Base-by-base conservation (phyloP, 2,113 vertebrate species). In the Hepsetus odoe region DNA sequence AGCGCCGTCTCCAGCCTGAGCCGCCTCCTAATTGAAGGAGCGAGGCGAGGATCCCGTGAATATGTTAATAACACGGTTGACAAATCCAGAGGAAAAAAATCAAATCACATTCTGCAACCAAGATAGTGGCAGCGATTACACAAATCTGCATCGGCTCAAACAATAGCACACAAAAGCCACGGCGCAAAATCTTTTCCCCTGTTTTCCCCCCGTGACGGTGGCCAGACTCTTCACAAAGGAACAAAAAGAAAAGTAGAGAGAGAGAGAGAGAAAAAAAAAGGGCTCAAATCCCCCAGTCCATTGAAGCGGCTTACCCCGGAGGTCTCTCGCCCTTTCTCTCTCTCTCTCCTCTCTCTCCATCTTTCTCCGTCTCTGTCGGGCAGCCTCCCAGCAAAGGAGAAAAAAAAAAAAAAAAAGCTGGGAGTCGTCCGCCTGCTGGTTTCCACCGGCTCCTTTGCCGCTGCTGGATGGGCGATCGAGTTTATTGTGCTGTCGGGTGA, bases 251-350 rank as follows among this genome's bases (percentile, higher is more conserved):
- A 81, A 82, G 77, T 79, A 68, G 53, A 64, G 49, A 64, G 64
- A 72, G 49, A 59, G 9, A 59, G 46, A 66, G 38, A 66, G 18
- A n/a, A 51, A 59, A 68, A 80, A 53, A 58, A 75, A 69, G 62
- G 75, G 64, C 53, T 80, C 74, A 80, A 74, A 83, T 82, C 91
- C 92, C 32, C 92, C 90, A 89, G 88, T 90, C 88, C 85, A 80
- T 82, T 84, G 78, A 83, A 83, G 78, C 75, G 88, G 90, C 94
- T 95, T 94, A 95, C 94, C 94, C 91, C 92, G 91, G 91, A 89
- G 91, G 91, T 94, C 91, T 93, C 86, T 90, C 86, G 89, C 92
- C 87, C 20, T 77, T 56, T 70, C 22, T 49, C 59, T 14, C 42
- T 71, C 44, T 94, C 90, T 92, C 87, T 90, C 86, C 61, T n/a